These are phyloP conservation scores for Orthochromis malagaraziensis DNA, from an alignment of 2,113 vertebrate genomes.

Conservation along the genomic window DNA sequence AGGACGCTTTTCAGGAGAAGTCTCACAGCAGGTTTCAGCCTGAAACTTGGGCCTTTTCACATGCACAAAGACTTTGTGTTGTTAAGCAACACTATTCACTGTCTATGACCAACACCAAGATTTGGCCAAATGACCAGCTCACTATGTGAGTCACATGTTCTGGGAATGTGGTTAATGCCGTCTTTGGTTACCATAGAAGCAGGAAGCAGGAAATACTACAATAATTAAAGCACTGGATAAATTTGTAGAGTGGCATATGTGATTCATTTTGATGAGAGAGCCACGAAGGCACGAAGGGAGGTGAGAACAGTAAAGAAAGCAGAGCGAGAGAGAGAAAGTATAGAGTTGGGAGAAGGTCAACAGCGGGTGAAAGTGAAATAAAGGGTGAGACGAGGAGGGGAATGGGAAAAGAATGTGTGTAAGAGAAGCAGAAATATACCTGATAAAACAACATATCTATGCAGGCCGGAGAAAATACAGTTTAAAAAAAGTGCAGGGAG, in stretches of 20 bases:
- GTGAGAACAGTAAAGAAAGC: neutral
- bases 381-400: neutral
- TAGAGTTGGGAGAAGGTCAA: neutral
- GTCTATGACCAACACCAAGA: neutral
- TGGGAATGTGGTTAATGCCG: neutral
- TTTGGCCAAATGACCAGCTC: neutral
- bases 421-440: neutral
- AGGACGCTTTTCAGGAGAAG: neutral
- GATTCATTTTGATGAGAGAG: neutral
- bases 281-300: neutral
- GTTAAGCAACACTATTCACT: neutral
- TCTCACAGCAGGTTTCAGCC: neutral
- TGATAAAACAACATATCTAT: neutral
- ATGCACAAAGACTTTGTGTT: neutral
- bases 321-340: neutral
- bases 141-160: slow-evolving; percentile 12
- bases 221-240: neutral
- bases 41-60: neutral
- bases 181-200: slow-evolving; percentile 31
- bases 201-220: slow-evolving; percentile 24
- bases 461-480: neutral
- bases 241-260: neutral
- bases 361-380: neutral
- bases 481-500: neutral
- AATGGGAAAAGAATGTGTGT: neutral